phyloP scores from a whole-genome alignment of 2,888 invertebrate species.

The Antitype chi region DNA sequence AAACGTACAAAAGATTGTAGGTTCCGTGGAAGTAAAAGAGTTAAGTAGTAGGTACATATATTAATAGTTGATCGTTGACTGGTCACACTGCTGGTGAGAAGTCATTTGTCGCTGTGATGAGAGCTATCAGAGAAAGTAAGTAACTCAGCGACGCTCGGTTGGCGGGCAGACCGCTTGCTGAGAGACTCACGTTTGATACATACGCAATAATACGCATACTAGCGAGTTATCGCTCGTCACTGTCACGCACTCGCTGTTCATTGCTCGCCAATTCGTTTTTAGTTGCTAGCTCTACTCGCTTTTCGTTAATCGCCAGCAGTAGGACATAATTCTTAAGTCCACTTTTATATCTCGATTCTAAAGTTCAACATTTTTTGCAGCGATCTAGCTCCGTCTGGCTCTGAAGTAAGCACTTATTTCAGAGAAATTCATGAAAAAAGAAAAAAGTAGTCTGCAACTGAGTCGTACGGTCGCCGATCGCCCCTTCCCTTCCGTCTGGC shows the following conservation, averaged over 20 bases:
- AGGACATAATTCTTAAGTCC: not conserved
- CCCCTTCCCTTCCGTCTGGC: slow-evolving; percentile 38
- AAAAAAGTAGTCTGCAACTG: slow-evolving; percentile 23
- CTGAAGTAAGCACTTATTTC: slow-evolving; percentile 38
- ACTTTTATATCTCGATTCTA: not conserved
- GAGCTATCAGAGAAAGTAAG: not conserved
- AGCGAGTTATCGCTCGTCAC: not conserved
- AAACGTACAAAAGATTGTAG: not conserved
- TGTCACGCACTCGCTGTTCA: too few relatives aligned
- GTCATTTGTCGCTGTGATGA: not conserved
- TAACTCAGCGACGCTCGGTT: not conserved
- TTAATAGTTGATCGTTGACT: not conserved
- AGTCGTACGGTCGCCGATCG: slow-evolving; percentile 23
- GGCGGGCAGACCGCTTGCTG: not conserved
- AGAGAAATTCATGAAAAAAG: slow-evolving; percentile 41
- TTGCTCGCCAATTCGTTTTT: too few relatives aligned
- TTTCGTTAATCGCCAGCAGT: not conserved
- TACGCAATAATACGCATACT: too few relatives aligned
- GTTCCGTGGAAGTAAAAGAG: not conserved
- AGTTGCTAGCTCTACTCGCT: not conserved
- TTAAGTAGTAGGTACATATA: not conserved
- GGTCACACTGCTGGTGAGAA: not conserved
- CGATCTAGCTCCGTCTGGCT: slow-evolving; percentile 25
- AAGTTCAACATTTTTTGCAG: slow-evolving; percentile 37
- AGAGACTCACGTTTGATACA: not conserved